A percentile compares a stretch with the other conserved stretches of the same genome.
Conservation (phyloP, 2,113 vertebrate genomes). For the Gila orcuttii region DNA sequence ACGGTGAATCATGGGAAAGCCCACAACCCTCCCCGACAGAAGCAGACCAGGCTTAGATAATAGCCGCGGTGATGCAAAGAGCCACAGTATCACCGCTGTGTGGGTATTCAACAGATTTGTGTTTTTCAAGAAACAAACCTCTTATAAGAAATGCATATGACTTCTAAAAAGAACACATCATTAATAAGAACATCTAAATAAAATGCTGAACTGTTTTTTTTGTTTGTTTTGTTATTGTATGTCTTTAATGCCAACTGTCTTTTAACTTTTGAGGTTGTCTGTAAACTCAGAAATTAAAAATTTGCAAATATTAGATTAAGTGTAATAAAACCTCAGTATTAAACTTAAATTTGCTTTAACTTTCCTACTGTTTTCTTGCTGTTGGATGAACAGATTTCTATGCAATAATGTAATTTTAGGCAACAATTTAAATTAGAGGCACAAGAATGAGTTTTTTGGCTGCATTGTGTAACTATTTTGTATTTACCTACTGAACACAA, state of each 20-base stretch:
- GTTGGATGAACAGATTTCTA: too few relatives aligned
- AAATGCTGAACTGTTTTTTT: not conserved
- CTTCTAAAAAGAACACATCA: not conserved
- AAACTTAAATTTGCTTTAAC: too few relatives aligned
- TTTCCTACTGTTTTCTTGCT: too few relatives aligned
- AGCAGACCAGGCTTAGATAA: conserved; percentile 36
- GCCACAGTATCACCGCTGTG: not conserved
- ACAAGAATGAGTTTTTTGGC: not conserved
- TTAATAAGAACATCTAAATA: not conserved
- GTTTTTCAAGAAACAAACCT: not conserved
- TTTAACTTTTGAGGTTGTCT: too few relatives aligned
- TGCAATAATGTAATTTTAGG: too few relatives aligned
- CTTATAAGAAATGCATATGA: not conserved
- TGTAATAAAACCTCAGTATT: too few relatives aligned
- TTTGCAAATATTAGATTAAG: too few relatives aligned
- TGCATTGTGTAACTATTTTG: not conserved
- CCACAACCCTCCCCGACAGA: conserved; percentile 61
- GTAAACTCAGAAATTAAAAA: too few relatives aligned
- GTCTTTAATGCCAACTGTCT: too few relatives aligned
- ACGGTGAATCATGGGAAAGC: conserved; percentile 75
- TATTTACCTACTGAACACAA: not conserved
- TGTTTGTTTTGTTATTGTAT: not conserved
- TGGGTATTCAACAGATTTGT: conserved; percentile 1
- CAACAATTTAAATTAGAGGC: not conserved
- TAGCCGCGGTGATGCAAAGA: conserved; percentile 40